A percentile compares a stretch with the other conserved stretches of the same genome.
Conservation (phyloP, 2,888 invertebrate genomes). For the Rhagium mordax region DNA sequence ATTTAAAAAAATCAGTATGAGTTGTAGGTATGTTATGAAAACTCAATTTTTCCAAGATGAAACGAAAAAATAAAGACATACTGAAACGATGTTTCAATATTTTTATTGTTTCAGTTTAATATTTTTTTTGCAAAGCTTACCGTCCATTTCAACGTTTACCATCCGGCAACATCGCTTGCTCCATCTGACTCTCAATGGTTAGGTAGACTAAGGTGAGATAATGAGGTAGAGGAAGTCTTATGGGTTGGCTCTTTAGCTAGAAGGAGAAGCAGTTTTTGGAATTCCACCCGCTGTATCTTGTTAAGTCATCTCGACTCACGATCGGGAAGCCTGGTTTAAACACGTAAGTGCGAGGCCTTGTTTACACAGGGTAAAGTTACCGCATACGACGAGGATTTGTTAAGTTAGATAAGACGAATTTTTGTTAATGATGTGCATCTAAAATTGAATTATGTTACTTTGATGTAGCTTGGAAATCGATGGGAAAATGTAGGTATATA, state of each 20-base stretch:
- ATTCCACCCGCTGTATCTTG: slow-evolving; percentile 70
- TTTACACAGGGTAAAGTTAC: slow-evolving; percentile 44
- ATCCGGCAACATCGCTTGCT: slow-evolving; percentile 38
- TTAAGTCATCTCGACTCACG: slow-evolving; percentile 69
- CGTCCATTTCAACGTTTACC: neutral
- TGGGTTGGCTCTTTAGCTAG: slow-evolving; percentile 43
- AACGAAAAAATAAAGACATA: no score
- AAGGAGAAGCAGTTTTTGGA: slow-evolving; percentile 64
- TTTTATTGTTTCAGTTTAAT: no score
- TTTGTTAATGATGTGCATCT: neutral
- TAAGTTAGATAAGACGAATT: neutral
- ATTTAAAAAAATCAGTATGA: no score
- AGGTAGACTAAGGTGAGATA: slow-evolving; percentile 69
- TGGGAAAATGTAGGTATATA: neutral
- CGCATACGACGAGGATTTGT: neutral
- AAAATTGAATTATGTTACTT: neutral
- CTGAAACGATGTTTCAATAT: no score
- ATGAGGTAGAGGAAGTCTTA: slow-evolving; percentile 65
- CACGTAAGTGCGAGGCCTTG: slow-evolving; percentile 45
- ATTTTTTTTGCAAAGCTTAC: neutral
- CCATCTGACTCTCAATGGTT: slow-evolving; percentile 59
- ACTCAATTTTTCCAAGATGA: no score
- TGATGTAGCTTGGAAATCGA: neutral
- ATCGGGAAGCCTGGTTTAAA: slow-evolving; percentile 55
- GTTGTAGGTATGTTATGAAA: no score